Evolutionary conservation across 2,888 invertebrate species (phyloP).

Genomic region (Bombylius major): DNA sequence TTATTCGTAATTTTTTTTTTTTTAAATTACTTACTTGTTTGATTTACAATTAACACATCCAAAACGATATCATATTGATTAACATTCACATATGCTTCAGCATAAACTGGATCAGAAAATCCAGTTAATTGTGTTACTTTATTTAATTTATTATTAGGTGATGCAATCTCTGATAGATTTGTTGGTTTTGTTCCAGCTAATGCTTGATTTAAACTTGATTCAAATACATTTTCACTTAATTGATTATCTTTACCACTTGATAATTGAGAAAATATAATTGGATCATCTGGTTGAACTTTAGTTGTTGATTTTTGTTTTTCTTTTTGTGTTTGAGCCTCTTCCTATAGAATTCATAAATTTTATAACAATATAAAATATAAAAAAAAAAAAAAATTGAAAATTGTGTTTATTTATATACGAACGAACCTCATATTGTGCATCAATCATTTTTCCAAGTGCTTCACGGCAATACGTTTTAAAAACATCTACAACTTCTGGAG

Average conservation of each 20-base stretch:
- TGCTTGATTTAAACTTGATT: conserved; percentile 82
- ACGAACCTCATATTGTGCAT: conserved; percentile 63
- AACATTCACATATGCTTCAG: conserved; percentile 98
- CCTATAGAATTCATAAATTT: conserved; percentile 15
- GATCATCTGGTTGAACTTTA: conserved; percentile 72
- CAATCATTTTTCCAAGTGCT: conserved; percentile 70
- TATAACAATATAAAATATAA: neutral
- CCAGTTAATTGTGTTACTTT: conserved; percentile 95
- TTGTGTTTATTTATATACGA: conserved; percentile 36
- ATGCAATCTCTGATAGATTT: conserved; percentile 38
- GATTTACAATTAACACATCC: conserved; percentile 96
- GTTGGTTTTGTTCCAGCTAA: conserved; percentile 50
- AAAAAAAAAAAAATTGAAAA: neutral
- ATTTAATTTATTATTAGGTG: conserved; percentile 47
- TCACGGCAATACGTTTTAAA: conserved; percentile 62
- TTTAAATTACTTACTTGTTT: conserved; percentile 53
- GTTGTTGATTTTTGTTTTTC: conserved; percentile 55
- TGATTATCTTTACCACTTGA: conserved; percentile 50
- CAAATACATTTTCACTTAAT: conserved; percentile 65
- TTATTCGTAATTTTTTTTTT: too few species aligned
- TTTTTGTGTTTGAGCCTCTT: conserved; percentile 38
- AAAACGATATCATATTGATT: conserved; percentile 98
- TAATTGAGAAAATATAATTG: conserved; percentile 70
- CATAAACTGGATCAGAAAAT: conserved; percentile 98
- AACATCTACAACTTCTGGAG: conserved; percentile 52